Evolutionary conservation across 2,888 invertebrate genomes (phyloP).

Genomic region (Cacoxenus indagator): DNA sequence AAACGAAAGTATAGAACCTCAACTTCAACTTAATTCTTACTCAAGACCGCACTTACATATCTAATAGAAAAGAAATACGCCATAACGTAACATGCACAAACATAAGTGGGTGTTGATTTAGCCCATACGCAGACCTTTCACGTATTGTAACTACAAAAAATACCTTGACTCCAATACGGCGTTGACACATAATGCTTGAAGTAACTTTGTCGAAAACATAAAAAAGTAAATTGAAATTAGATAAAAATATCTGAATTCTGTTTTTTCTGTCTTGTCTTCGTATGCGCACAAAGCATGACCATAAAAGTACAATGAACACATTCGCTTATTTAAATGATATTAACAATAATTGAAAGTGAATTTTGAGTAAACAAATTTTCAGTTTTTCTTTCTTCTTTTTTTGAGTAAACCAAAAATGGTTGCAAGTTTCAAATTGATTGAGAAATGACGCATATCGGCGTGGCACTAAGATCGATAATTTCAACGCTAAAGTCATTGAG

Average conservation of each 20-base stretch:
- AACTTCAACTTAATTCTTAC: no score
- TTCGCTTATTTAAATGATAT: constrained; percentile 8
- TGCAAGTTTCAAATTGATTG: constrained; percentile 22
- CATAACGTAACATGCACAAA: no score
- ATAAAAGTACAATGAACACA: constrained; percentile 4
- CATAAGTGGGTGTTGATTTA: no score
- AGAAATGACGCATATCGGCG: not conserved
- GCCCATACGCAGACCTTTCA: no score
- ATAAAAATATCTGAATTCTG: not conserved
- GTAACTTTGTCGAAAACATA: no score
- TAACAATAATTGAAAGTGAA: constrained; percentile 31
- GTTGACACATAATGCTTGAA: no score
- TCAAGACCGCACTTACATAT: no score
- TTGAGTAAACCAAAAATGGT: constrained; percentile 24
- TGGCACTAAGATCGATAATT: not conserved
- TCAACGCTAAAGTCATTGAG: not conserved
- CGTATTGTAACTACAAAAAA: no score
- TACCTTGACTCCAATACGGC: no score
- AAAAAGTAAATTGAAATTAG: not conserved
- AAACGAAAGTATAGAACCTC: no score
- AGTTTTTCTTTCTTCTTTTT: not conserved
- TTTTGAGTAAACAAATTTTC: constrained; percentile 9
- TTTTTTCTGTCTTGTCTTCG: no score
- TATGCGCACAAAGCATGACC: not conserved
- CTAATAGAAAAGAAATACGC: no score